Conservation (phyloP, 1,140 invertebrate species). For the Drosophila willistoni region DNA sequence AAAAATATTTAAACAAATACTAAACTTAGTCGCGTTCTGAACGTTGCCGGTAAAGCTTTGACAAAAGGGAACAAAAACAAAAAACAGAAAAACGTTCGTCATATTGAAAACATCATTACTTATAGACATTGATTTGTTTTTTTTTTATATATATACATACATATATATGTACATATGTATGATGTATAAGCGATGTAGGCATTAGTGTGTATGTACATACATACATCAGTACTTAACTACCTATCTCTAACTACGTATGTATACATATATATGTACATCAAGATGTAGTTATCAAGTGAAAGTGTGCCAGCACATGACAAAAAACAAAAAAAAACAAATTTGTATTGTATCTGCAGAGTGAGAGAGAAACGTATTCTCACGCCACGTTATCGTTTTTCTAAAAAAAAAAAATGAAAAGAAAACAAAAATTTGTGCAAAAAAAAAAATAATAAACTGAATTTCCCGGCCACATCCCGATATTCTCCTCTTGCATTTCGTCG, state of each 20-base stretch:
- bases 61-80: not conserved
- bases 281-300: conserved; percentile 37
- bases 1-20: conserved; percentile 57
- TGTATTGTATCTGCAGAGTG: not conserved
- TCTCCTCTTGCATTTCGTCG: too few relatives aligned
- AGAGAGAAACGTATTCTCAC: conserved; percentile 1
- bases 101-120: not conserved
- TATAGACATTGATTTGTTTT: too few relatives aligned
- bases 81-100: not conserved
- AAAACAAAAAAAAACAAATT: conserved; percentile 19
- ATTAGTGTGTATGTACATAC: conserved; percentile 10
- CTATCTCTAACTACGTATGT: not conserved
- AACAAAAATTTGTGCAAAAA: not conserved
- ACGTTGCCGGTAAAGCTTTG: conserved; percentile 44
- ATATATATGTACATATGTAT: not conserved
- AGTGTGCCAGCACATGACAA: conserved; percentile 36
- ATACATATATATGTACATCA: not conserved
- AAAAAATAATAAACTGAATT: not conserved
- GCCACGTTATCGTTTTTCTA: conserved; percentile 65
- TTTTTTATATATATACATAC: too few relatives aligned
- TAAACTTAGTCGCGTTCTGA: conserved; percentile 61
- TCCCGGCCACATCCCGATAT: too few relatives aligned
- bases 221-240: not conserved
- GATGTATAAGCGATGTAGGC: not conserved
- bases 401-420: not conserved